Evolutionary conservation across 2,888 invertebrate genomes (phyloP), one percentile per base, ranked within the genome.

Genomic region (Listrodromus nycthemerus): DNA sequence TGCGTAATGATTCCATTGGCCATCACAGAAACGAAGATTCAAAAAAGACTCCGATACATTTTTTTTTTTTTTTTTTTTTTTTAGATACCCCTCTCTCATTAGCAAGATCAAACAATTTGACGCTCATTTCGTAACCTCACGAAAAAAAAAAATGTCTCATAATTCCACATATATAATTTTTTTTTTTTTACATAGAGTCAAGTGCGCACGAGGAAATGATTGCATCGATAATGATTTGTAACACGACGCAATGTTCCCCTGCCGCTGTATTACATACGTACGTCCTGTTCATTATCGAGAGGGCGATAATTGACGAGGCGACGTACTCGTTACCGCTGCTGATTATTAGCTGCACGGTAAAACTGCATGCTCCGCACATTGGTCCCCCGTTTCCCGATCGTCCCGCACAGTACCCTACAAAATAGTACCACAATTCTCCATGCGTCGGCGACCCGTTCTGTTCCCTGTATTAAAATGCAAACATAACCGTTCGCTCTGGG

Each of bases 391-490:
- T 41, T 30, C 33, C 41, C 19, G 21, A 16, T 21, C 52, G 37
- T 65, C 24, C 41, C 30, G 37, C 45, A 73, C 33, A n/a, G 13
- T 8, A 1, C 33, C 21, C 16, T 33, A 45, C 80, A 87, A 82
- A 86, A 87, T 89, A 86, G 83, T 76, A 80, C 80, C 76, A 82
- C 74, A 19, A 75, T 71, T 83, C 84, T 71, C 74, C 75, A 55
- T 80, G 71, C 75, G 55, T 52, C 63, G 87, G 84, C 83, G 85
- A 85, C 80, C 82, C 84, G 85, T 83, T 86, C 76, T 86, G 81
- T 61, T 75, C 66, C 69, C 78, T 79, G 85, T 87, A 90, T 90
- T 91, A 91, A 92, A 92, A 90, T 91, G 89, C 91, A 91, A 92
- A 91, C 90, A 91, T 89, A 88, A 85, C 87, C 87, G 85, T 86